These are phyloP conservation scores for Sebastes oblongus DNA, from an alignment of 2,797 vertebrate species.

Conservation along the genomic window DNA sequence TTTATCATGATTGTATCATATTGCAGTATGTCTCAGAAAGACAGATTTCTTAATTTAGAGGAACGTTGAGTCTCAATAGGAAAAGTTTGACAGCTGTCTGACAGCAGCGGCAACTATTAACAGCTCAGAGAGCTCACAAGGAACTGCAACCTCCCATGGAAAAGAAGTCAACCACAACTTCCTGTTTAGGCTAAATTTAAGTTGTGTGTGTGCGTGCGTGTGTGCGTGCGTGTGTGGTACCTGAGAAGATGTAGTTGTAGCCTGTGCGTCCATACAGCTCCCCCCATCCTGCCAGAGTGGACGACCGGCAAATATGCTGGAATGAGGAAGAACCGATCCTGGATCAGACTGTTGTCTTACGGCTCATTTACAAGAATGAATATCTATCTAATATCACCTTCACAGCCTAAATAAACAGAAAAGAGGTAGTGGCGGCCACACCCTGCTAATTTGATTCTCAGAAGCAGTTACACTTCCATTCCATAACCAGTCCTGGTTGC, in stretches of 20 bases:
- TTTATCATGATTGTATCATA: neutral
- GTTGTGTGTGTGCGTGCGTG: neutral
- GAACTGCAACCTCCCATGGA: slow-evolving; percentile 27
- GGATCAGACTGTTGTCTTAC: neutral
- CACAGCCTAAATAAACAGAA: neutral
- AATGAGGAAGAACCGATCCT: neutral
- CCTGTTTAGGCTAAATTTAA: neutral
- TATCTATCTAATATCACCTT: neutral
- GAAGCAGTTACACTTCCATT: neutral
- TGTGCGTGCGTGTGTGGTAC: slow-evolving; percentile 64
- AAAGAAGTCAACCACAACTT: slow-evolving; percentile 17
- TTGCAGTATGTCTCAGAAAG: too few species aligned
- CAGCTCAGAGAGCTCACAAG: neutral
- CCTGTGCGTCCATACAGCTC: slow-evolving; percentile 96
- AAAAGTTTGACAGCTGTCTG: slow-evolving; percentile 17
- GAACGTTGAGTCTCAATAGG: neutral
- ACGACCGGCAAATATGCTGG: slow-evolving; percentile 96
- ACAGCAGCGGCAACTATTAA: slow-evolving; percentile 3
- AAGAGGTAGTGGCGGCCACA: neutral
- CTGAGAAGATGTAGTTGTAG: slow-evolving; percentile 99
- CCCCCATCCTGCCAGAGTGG: slow-evolving; percentile 96
- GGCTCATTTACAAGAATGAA: neutral
- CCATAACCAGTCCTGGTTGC: neutral
- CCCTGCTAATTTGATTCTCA: neutral
- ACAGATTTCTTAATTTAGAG: neutral